Evolutionary conservation across 2,888 invertebrate genomes (phyloP).

Genomic region (Athripsodes cinereus): DNA sequence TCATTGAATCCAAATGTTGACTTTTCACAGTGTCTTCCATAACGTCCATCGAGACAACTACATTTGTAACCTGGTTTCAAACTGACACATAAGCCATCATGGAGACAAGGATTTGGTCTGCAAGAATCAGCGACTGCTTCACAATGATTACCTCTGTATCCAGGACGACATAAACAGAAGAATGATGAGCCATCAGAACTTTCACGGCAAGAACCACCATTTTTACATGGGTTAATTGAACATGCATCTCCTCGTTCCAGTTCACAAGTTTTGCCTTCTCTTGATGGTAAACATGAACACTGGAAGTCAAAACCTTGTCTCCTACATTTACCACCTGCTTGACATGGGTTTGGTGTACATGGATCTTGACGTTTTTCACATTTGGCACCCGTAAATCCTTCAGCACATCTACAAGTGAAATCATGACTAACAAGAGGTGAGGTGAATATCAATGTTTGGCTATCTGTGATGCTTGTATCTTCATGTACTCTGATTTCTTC

Average conservation of each 20-base stretch:
- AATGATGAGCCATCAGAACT: conserved; percentile 82
- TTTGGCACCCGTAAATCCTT: conserved; percentile 75
- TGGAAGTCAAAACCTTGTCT: conserved; percentile 78
- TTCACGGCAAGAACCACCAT: conserved; percentile 87
- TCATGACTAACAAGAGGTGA: conserved; percentile 75
- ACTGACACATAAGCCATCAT: conserved; percentile 83
- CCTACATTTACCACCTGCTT: conserved; percentile 76
- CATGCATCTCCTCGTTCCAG: conserved; percentile 79
- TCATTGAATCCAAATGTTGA: conserved; percentile 86
- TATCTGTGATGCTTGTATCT: conserved; percentile 70
- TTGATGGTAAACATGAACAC: conserved; percentile 71
- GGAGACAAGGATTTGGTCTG: conserved; percentile 85
- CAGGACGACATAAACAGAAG: conserved; percentile 87
- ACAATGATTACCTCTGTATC: conserved; percentile 87
- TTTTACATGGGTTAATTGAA: conserved; percentile 78
- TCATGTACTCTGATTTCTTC: conserved; percentile 64
- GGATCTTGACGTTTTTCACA: conserved; percentile 88
- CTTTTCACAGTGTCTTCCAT: conserved; percentile 87
- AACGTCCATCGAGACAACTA: conserved; percentile 80
- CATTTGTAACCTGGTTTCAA: conserved; percentile 83
- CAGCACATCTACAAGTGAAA: conserved; percentile 73
- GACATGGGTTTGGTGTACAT: conserved; percentile 84
- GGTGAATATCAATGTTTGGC: conserved; percentile 73
- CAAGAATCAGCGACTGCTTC: conserved; percentile 86
- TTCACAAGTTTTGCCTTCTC: conserved; percentile 81